Base-by-base conservation (phyloP, 2,113 vertebrate species). In the Neoarius graeffei region DNA sequence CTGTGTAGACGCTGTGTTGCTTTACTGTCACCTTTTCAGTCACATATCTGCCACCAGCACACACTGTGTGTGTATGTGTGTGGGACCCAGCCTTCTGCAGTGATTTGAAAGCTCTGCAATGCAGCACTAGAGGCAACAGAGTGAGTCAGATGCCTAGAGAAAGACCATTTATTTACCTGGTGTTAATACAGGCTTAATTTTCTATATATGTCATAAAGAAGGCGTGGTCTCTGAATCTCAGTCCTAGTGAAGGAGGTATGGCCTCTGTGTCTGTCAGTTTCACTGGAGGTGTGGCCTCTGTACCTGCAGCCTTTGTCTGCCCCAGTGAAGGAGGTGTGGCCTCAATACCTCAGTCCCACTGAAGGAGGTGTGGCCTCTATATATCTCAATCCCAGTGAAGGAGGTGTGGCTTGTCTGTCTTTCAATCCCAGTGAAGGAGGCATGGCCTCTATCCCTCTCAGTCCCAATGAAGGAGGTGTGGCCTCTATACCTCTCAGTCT, bases 71-170 rank as follows among this genome's bases (percentile, higher is more conserved):
- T 23, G 7, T 42, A 35, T 76, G 73, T 81, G 77, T 81, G 52
- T 56, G 54, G n/a, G 80, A 30, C 56, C 7, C 57, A 56, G 81
- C 50, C 89, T 92, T 92, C 89, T 92, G 91, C 92, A 92, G 91
- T 92, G 90, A 90, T 85, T 92, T 87, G 90, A 93, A 92, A 93
- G 92, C 92, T 93, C 94, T 93, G 94, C 95, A 95, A 92, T 95
- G 94, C 94, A 94, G 94, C 93, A 95, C 90, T 91, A 85, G 54
- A 82, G 92, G 62, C n/a, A 60, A 81, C n/a, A 66, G 91, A 90
- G 92, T 94, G 94, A 94, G 92, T 93, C 89, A 93, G 92, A 83
- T 87, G 84, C 85, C 62, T 42, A 25, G 82, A 85, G 50, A 74
- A 87, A 88, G 42, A 30, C 54, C 6, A 81, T 35, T 59, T 59